phyloP scores from a whole-genome alignment of 2,888 invertebrate genomes.

The Tenthredo distinguenda region DNA sequence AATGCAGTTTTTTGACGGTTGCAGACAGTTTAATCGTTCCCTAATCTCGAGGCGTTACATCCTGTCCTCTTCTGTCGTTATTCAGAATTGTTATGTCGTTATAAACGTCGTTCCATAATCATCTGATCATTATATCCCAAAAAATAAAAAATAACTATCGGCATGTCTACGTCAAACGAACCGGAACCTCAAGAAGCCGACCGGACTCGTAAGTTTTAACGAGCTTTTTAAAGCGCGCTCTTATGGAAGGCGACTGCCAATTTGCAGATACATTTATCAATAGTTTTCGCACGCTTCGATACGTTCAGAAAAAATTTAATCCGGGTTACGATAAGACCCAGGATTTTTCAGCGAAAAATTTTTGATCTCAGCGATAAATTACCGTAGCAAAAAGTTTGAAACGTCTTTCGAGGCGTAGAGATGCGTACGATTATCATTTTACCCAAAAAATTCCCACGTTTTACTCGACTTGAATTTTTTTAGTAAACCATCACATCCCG shows the following conservation, averaged over 20 bases:
- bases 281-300: background rate
- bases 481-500: constrained; percentile 21
- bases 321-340: background rate
- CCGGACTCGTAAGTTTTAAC: constrained; percentile 15
- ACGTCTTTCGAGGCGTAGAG: background rate
- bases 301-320: background rate
- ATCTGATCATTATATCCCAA: background rate
- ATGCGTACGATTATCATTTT: background rate
- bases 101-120: background rate
- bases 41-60: background rate
- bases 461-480: background rate
- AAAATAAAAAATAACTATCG: background rate
- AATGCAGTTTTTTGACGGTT: background rate
- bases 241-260: background rate
- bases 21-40: background rate
- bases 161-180: background rate
- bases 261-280: background rate
- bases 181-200: background rate
- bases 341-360: background rate
- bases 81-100: background rate
- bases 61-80: background rate
- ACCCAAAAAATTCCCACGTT: background rate
- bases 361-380: background rate
- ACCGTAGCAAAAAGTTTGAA: background rate
- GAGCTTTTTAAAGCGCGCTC: background rate